Percentiles rank a stretch among this genome's conserved stretches.
Evolutionary conservation across 1,140 invertebrate genomes (phyloP).

Genomic region (Psilanteris sp.): DNA sequence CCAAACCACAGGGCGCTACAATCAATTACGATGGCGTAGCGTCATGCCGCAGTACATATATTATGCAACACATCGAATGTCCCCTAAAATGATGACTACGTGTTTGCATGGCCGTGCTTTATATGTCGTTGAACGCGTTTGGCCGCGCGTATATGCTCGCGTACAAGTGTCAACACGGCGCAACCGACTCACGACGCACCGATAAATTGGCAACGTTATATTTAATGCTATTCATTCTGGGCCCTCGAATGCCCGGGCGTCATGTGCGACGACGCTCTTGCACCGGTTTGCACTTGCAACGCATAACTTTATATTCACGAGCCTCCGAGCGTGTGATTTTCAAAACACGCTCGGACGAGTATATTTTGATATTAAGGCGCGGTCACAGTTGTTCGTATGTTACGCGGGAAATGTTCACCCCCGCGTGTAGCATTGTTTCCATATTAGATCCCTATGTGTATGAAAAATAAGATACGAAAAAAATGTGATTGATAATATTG

Average conservation of each 20-base stretch:
- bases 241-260: constrained; percentile 29
- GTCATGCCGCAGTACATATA: constrained; percentile 73
- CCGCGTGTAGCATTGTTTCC: too few relatives aligned
- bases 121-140: constrained; percentile 29
- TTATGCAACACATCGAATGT: constrained; percentile 74
- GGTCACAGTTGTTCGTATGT: too few relatives aligned
- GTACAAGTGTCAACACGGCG: constrained; percentile 44
- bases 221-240: constrained; percentile 73
- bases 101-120: constrained; percentile 67
- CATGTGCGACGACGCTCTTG: constrained; percentile 29
- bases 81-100: constrained; percentile 72
- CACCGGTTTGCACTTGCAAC: too few relatives aligned
- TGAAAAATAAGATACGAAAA: too few relatives aligned
- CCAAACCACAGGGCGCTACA: constrained; percentile 76
- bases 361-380: too few relatives aligned
- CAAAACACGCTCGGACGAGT: too few relatives aligned
- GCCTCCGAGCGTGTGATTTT: too few relatives aligned
- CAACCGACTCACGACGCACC: constrained; percentile 59
- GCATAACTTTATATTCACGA: too few relatives aligned
- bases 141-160: constrained; percentile 33
- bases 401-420: too few relatives aligned
- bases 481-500: too few relatives aligned
- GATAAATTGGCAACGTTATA: constrained; percentile 75
- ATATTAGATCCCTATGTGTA: too few relatives aligned
- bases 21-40: constrained; percentile 73